Evolutionary conservation across 2,888 invertebrate species (phyloP).

Genomic region (Cantharis lateralis): DNA sequence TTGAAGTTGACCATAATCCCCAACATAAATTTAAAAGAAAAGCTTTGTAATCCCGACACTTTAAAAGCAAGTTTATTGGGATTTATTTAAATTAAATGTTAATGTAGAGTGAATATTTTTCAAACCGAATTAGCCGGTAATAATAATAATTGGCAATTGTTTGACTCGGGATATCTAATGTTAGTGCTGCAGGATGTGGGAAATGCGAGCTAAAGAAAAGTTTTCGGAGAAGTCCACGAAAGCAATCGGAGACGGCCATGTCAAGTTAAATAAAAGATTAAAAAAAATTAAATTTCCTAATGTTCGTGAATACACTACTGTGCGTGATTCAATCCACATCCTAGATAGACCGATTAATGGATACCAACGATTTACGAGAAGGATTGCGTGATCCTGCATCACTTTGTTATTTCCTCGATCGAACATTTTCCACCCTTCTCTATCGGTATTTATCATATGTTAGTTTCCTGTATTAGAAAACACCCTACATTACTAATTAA

Average conservation of each 20-base stretch:
- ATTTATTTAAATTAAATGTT: not conserved
- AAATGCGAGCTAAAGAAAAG: no score
- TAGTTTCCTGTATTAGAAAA: slow-evolving; percentile 27
- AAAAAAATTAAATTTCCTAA: slow-evolving; percentile 7
- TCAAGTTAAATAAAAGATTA: no score
- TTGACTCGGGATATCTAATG: no score
- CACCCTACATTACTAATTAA: not conserved
- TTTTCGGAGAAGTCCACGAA: no score
- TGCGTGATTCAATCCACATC: slow-evolving; percentile 40
- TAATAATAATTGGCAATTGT: no score
- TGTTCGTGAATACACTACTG: slow-evolving; percentile 23
- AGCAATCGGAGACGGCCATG: no score
- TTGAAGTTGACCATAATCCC: slow-evolving; percentile 28
- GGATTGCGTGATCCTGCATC: slow-evolving; percentile 40
- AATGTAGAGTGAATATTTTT: not conserved
- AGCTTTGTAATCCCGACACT: not conserved
- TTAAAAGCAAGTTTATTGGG: not conserved
- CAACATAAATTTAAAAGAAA: slow-evolving; percentile 14
- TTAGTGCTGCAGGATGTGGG: no score
- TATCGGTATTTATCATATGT: slow-evolving; percentile 29
- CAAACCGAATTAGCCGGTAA: no score
- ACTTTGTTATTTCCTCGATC: slow-evolving; percentile 38
- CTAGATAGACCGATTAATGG: slow-evolving; percentile 38
- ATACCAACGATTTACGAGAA: slow-evolving; percentile 40
- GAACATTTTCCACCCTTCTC: slow-evolving; percentile 29